Base-by-base conservation (phyloP, 1,140 invertebrate genomes). In the Cydia strobilella region DNA sequence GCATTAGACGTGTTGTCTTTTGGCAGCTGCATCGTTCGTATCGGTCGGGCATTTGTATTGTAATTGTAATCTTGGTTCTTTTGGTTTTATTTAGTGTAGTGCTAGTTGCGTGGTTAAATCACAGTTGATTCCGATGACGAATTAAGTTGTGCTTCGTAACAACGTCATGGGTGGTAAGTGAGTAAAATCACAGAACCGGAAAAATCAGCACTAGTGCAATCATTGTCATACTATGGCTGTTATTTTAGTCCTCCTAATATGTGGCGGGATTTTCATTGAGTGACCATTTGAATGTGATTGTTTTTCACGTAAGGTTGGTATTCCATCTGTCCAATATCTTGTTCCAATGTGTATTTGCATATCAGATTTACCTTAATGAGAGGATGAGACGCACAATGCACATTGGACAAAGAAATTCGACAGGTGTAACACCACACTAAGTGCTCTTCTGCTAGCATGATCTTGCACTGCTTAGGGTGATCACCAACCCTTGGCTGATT, bases 91-190 rank as follows among this genome's bases (percentile, higher is more conserved):
- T 42, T 83, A 78, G 76, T 80, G 79, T 75, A 82, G 76, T 74
- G 82, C 76, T 84, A 69, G 31, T 84, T 79, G 54, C 72, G 77
- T 82, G 82, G 76, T 79, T 82, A 76, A 76, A 74, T 69, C 69
- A 71, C 77, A 79, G 69, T 73, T 77, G 75, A 78, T 75, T 74
- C 66, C 48, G 72, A 80, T 81, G 76, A 73, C 73, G 51, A 72
- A 76, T 81, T 82, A 76, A 81, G 65, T 78, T 71, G 74, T 79
- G 59, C 78, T 78, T 78, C 76, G 80, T 72, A 77, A 77, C 54
- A 69, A 80, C 83, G 82, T 77, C 69, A 88, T 89, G 86, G 88
- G 86, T 79, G 86, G 88, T 89, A 90, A 90, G 87, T 89, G 80
- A 77, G 81, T 73, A 54, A 39, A 69, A 69, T 35, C 65, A 69